These are phyloP conservation scores for Heliconius hermathena DNA, from an alignment of 1,140 invertebrate genomes.

Conservation along the genomic window DNA sequence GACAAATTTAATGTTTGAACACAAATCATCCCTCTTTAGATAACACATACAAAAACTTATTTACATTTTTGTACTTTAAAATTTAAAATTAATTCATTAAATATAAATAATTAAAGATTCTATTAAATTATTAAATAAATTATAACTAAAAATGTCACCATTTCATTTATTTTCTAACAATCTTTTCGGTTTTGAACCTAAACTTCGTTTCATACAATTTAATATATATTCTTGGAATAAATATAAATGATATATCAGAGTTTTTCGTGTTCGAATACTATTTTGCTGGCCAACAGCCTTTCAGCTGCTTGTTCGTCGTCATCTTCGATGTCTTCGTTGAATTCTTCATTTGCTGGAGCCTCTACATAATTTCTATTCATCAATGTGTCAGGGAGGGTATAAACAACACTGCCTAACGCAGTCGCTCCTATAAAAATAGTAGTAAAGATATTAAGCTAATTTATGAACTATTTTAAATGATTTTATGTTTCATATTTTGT, in stretches of 20 bases:
- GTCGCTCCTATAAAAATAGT: conserved; percentile 24
- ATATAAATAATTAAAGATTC: neutral
- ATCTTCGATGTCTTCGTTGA: conserved; percentile 21
- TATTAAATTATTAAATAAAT: neutral
- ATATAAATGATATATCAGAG: neutral
- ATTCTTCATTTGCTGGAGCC: neutral
- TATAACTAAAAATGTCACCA: neutral
- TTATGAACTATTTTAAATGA: neutral
- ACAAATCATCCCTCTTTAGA: neutral
- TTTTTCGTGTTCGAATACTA: conserved; percentile 32
- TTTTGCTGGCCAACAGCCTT: conserved; percentile 26
- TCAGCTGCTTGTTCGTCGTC: conserved; percentile 31
- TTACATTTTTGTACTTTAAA: neutral
- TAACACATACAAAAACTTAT: neutral
- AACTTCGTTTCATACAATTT: neutral
- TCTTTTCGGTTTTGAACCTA: neutral
- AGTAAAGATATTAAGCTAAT: no score
- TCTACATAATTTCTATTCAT: conserved; percentile 24
- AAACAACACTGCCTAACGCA: conserved; percentile 51
- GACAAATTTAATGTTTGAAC: neutral
- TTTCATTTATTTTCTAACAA: neutral
- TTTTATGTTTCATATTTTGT: neutral
- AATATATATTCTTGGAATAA: neutral
- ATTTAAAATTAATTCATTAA: neutral
- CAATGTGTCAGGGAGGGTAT: conserved; percentile 53